A percentile compares a stretch with the other conserved stretches of the same genome.
Evolutionary conservation across 2,113 vertebrate species (phyloP).

Genomic region (Tringa solitaria): DNA sequence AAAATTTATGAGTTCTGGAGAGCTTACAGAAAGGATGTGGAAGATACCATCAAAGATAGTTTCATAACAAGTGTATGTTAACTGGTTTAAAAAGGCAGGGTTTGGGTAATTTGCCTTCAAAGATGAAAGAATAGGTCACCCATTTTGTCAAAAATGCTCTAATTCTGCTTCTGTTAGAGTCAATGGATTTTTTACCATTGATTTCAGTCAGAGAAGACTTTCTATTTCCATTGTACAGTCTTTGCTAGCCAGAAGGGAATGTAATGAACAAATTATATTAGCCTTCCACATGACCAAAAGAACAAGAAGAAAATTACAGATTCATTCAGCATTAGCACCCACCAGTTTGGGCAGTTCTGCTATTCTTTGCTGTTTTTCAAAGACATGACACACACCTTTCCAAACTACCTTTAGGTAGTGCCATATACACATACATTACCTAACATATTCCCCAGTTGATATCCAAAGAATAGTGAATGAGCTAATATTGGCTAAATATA

Average conservation of each 20-base stretch:
- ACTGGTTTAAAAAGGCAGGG: background rate
- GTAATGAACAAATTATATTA: background rate
- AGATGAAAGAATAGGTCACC: background rate
- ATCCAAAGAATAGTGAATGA: background rate
- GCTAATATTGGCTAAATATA: no score
- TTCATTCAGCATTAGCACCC: background rate
- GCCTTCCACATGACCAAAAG: background rate
- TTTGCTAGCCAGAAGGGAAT: background rate
- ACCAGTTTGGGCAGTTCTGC: background rate
- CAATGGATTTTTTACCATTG: background rate
- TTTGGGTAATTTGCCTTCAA: background rate
- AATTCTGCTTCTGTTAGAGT: background rate
- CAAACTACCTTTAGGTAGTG: background rate
- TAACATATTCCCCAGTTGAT: background rate
- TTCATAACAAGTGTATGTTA: background rate
- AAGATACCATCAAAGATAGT: background rate
- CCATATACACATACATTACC: background rate
- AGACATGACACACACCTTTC: background rate
- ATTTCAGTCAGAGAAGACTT: background rate
- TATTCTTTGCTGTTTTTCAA: background rate
- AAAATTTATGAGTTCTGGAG: background rate
- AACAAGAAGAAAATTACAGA: background rate
- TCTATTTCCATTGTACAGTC: background rate
- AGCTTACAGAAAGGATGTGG: background rate
- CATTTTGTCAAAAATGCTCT: background rate